Evolutionary conservation across 2,797 vertebrate genomes (phyloP), one percentile per base, ranked within the genome.

Genomic region (Hipposideros larvatus): DNA sequence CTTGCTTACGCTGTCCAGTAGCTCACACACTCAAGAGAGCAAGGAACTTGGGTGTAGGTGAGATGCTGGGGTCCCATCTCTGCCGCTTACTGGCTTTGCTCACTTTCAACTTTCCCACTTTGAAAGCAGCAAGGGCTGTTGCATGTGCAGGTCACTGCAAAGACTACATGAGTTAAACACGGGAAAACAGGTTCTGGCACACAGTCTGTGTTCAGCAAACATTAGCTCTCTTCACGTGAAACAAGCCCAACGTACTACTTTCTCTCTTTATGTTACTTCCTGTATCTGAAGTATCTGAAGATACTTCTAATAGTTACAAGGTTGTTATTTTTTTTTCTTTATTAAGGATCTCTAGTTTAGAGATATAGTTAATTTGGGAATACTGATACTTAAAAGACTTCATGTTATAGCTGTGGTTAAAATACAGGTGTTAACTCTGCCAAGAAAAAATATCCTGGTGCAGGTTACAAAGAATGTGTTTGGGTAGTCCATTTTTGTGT

Each of bases 291-390:
- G 24, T 26, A 66, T 41, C 86, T 73, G 43, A 87, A 91, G 48
- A 63, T 34, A 71, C 90, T 89, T 92, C 22, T 61, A 57, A 63
- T 9, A 82, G 31, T 16, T 37, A 68, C 28, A 70, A 55, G 68
- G 22, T 18, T 55, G 82, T 66, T n/a, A 14, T 73, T 83, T 77
- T 57, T 18, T 21, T 55, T 55, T 55, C 46, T 11, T 37, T 13
- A 92, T 90, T 63, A 74, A 75, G 11, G 19, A 66, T 37, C 19
- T 84, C 75, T 84, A 78, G 91, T 74, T 91, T 89, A 88, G 66
- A 89, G 57, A 65, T 19, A 57, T 0, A 46, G 21, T 79, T 95
- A 93, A 91, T 77, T 65, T 57, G 31, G 41, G 70, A 79, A 53
- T 0, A n/a, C 11, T 53, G 5, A 94, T 24, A 41, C 22, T 79